Evolutionary conservation across 2,888 invertebrate genomes (phyloP).

Genomic region (Caenorhabditis panamensis): DNA sequence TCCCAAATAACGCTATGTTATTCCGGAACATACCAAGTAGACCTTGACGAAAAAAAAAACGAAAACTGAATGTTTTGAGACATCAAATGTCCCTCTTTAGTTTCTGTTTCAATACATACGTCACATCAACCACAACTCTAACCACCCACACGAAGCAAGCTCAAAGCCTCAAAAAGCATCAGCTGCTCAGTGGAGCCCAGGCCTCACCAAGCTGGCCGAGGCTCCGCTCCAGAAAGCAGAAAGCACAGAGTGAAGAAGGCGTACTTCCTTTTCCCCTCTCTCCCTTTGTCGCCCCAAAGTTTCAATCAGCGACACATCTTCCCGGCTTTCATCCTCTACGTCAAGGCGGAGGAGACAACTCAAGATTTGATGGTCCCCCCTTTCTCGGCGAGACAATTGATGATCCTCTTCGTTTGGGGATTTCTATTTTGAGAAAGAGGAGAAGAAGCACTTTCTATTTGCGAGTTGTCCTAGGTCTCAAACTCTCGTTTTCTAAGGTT

Average conservation of each 20-base stretch:
- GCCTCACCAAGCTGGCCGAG: conserved; percentile 23
- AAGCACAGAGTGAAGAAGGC: conserved; percentile 22
- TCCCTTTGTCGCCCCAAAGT: conserved; percentile 38
- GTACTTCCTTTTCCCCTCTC: conserved; percentile 49
- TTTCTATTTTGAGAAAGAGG: too few relatives aligned
- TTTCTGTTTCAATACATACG: too few relatives aligned
- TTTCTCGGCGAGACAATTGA: conserved; percentile 32
- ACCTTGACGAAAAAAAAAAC: too few relatives aligned
- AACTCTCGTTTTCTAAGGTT: too few relatives aligned
- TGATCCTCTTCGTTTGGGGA: conserved; percentile 24
- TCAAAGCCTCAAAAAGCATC: conserved; percentile 39
- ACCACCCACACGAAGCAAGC: conserved; percentile 11
- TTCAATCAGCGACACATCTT: conserved; percentile 42
- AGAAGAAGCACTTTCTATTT: too few relatives aligned
- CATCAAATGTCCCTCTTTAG: too few relatives aligned
- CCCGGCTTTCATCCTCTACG: conserved; percentile 3
- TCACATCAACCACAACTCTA: conserved; percentile 13
- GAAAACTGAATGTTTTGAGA: too few relatives aligned
- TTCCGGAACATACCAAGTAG: too few relatives aligned
- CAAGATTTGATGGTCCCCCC: conserved; percentile 50
- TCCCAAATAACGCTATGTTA: too few relatives aligned
- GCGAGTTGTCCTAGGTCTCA: too few relatives aligned
- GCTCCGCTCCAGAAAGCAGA: too few relatives aligned
- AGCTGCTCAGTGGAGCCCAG: too few relatives aligned
- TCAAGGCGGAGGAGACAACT: conserved; percentile 22